Percentiles rank a stretch among this genome's conserved stretches.
These are phyloP conservation scores for Nomada hirtipes DNA, from an alignment of 2,888 invertebrate species.

Conservation along the genomic window DNA sequence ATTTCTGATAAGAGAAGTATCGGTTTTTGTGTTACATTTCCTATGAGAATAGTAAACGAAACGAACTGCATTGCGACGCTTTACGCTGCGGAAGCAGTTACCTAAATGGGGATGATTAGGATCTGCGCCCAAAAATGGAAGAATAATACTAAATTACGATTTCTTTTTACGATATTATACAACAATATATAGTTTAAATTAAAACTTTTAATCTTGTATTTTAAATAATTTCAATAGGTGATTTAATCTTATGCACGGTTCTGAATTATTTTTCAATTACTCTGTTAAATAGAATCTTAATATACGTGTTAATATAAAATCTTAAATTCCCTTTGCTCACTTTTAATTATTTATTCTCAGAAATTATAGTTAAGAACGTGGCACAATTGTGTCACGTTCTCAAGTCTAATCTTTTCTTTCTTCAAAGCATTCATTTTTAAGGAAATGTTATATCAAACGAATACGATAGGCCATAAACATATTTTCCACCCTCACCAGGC, in stretches of 20 bases:
- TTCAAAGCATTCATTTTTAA: no score
- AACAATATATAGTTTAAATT: background rate
- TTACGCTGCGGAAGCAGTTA: background rate
- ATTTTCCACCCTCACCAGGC: no score
- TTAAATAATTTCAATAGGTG: background rate
- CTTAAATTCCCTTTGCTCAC: background rate
- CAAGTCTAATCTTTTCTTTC: conserved; percentile 5
- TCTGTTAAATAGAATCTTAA: background rate
- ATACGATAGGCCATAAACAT: no score
- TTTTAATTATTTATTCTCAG: background rate
- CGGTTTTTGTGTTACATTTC: background rate
- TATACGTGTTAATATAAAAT: background rate
- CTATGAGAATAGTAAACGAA: conserved; percentile 12
- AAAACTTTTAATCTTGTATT: background rate
- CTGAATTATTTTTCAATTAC: background rate
- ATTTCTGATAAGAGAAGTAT: background rate
- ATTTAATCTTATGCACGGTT: background rate
- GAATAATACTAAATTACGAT: background rate
- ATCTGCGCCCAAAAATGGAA: background rate
- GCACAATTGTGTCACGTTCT: no score
- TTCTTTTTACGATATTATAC: background rate
- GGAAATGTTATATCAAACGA: background rate
- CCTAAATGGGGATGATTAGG: conserved; percentile 1
- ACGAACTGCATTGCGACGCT: conserved; percentile 53
- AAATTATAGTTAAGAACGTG: no score